Percentiles rank a stretch among this genome's conserved stretches.
These are phyloP conservation scores for Phrynocephalus vlangalii DNA, from an alignment of 2,797 vertebrate species.

Conservation along the genomic window DNA sequence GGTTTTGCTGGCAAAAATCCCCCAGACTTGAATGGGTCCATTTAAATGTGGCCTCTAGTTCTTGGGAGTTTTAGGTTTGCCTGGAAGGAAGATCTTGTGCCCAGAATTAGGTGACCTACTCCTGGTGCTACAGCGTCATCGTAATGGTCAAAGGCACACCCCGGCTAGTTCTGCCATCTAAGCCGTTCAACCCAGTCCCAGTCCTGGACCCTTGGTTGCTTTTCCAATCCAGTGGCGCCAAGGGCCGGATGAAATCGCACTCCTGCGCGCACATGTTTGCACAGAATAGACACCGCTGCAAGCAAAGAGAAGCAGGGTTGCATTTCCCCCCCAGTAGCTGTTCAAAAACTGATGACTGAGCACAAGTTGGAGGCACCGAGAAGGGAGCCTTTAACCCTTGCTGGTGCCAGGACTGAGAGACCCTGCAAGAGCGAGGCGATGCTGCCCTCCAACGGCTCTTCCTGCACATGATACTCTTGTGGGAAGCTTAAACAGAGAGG, in stretches of 20 bases:
- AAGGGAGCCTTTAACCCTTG: not conserved
- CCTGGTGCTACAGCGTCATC: not conserved
- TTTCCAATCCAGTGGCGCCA: not conserved
- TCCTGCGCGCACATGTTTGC: not conserved
- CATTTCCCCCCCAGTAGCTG: not conserved
- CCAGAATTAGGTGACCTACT: not conserved
- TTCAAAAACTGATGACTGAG: conserved; percentile 48
- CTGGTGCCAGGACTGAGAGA: not conserved
- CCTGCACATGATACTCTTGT: not conserved
- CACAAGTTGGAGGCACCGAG: conserved; percentile 25
- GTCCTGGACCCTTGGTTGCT: too few relatives aligned
- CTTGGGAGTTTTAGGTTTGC: not conserved
- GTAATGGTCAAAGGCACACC: not conserved
- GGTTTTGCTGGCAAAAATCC: not conserved
- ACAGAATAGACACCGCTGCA: not conserved
- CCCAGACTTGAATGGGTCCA: not conserved
- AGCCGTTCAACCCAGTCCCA: too few relatives aligned
- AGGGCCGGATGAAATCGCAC: not conserved
- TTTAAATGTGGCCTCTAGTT: not conserved
- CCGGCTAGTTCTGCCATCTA: not conserved
- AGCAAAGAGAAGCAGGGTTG: not conserved
- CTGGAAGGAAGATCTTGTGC: not conserved
- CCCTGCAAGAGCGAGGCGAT: not conserved
- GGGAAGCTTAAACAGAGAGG: too few relatives aligned
- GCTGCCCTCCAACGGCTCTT: not conserved